These are phyloP conservation scores for Noctua fimbriata DNA, from an alignment of 2,888 invertebrate species.

Conservation along the genomic window DNA sequence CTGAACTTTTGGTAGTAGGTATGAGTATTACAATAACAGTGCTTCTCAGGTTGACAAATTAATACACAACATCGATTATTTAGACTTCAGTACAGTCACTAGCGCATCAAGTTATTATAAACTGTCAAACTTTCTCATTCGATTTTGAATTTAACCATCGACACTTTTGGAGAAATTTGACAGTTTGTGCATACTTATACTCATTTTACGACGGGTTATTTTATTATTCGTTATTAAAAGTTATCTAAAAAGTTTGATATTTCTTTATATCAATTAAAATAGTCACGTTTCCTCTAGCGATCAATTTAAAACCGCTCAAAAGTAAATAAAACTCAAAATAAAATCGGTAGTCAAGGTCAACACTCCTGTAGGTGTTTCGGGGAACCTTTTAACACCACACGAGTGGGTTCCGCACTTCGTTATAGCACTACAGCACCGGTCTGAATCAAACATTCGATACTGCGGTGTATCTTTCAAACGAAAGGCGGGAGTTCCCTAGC, in stretches of 20 bases:
- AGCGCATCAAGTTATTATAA: not conserved
- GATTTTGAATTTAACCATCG: too few relatives aligned
- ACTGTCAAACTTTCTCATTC: too few relatives aligned
- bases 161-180: too few relatives aligned
- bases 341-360: slow-evolving; percentile 45
- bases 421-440: slow-evolving; percentile 60
- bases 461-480: slow-evolving; percentile 62
- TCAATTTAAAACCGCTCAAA: not conserved
- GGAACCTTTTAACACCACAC: slow-evolving; percentile 70
- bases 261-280: not conserved
- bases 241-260: not conserved
- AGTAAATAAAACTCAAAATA: not conserved
- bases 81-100: not conserved
- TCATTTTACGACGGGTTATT: not conserved
- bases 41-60: not conserved
- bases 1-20: not conserved
- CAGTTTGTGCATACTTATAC: not conserved
- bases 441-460: slow-evolving; percentile 68
- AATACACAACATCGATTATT: not conserved
- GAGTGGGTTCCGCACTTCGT: slow-evolving; percentile 66
- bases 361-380: slow-evolving; percentile 45
- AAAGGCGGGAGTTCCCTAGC: slow-evolving; percentile 45
- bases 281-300: not conserved
- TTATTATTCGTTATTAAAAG: not conserved
- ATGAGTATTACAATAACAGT: not conserved